A percentile compares a stretch with the other conserved stretches of the same genome.
Conservation (phyloP, 2,797 vertebrate genomes). For the Micromesistius poutassou region DNA sequence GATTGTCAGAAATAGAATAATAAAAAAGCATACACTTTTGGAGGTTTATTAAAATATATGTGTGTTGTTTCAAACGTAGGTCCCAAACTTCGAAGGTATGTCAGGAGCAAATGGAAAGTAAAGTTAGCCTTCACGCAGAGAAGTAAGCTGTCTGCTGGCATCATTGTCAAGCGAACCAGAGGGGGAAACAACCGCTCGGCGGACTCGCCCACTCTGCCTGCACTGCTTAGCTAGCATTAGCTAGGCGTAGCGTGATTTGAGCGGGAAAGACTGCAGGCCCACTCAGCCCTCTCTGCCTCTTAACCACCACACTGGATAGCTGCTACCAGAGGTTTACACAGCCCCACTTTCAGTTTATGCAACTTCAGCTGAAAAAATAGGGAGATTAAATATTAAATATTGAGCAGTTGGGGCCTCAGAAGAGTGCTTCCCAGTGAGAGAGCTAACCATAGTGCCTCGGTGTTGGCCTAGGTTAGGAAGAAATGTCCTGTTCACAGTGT, state of each 20-base stretch:
- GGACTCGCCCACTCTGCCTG: slow-evolving; percentile 55
- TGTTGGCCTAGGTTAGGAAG: not conserved
- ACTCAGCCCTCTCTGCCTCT: slow-evolving; percentile 52
- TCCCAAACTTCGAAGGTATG: slow-evolving; percentile 60
- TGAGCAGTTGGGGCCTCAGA: slow-evolving; percentile 47
- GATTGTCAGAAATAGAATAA: not conserved
- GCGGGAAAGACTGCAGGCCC: slow-evolving; percentile 56
- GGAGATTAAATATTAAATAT: slow-evolving; percentile 65
- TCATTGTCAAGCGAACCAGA: slow-evolving; percentile 61
- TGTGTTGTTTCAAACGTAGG: slow-evolving; percentile 46
- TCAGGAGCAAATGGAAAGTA: slow-evolving; percentile 42
- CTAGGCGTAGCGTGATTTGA: slow-evolving; percentile 60
- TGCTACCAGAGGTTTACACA: slow-evolving; percentile 47
- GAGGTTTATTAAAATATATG: slow-evolving; percentile 27
- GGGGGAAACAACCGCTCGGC: slow-evolving; percentile 20
- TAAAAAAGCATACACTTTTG: slow-evolving; percentile 14
- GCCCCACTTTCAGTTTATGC: slow-evolving; percentile 59
- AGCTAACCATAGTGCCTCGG: slow-evolving; percentile 12
- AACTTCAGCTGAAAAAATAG: slow-evolving; percentile 60
- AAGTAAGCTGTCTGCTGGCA: slow-evolving; percentile 60
- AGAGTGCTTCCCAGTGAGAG: slow-evolving; percentile 28
- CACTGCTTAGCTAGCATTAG: slow-evolving; percentile 57
- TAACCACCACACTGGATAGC: slow-evolving; percentile 51
- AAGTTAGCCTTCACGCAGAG: slow-evolving; percentile 58
- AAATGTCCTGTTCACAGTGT: not conserved